Evolutionary conservation across 2,797 vertebrate genomes (phyloP).

Genomic region (Orientallactaga sibirica): DNA sequence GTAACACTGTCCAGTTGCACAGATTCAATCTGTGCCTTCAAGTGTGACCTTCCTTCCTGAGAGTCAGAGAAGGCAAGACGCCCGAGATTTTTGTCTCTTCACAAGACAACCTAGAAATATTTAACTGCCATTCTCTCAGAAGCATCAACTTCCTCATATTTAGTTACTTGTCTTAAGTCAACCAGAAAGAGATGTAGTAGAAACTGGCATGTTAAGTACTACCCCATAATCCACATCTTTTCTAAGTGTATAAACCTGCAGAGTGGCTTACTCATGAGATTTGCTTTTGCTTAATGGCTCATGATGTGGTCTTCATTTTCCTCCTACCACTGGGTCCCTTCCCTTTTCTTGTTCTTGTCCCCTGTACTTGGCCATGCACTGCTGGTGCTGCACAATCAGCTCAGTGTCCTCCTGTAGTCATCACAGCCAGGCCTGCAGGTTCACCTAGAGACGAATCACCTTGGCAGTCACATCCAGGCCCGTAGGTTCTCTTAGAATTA

Average conservation of each 20-base stretch:
- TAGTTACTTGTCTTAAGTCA: slow-evolving; percentile 53
- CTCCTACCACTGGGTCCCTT: background rate
- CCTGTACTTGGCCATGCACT: background rate
- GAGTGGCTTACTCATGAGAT: slow-evolving; percentile 40
- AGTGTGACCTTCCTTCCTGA: background rate
- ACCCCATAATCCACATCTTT: background rate
- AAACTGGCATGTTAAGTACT: slow-evolving; percentile 56
- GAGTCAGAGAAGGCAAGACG: background rate
- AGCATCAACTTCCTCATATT: background rate
- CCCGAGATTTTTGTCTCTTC: slow-evolving; percentile 27
- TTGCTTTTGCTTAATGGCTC: background rate
- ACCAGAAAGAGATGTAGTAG: slow-evolving; percentile 52
- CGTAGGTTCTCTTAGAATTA: background rate
- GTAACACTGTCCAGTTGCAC: background rate
- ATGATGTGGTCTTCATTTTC: slow-evolving; percentile 26
- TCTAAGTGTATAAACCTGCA: background rate
- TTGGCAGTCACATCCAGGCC: background rate
- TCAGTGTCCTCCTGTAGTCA: background rate
- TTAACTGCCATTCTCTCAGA: slow-evolving; percentile 39
- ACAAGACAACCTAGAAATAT: background rate
- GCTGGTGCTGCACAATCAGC: background rate
- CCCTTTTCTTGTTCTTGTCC: background rate
- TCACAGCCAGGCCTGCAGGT: background rate
- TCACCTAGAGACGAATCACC: background rate
- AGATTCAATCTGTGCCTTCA: background rate